Base-by-base conservation (phyloP, 2,888 invertebrate genomes). In the Xestia c-nigrum region DNA sequence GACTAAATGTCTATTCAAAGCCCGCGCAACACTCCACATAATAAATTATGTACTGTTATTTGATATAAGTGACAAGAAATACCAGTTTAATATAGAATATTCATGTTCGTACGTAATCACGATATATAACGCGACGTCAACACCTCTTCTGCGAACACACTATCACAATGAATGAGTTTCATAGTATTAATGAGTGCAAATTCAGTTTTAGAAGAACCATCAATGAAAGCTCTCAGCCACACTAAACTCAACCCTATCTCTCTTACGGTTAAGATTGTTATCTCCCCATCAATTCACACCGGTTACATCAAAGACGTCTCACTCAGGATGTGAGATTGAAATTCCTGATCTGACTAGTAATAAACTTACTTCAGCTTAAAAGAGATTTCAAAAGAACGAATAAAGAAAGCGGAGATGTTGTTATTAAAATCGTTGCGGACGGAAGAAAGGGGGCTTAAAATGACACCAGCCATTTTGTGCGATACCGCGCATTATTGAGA, bases 311-410 rank as follows among this genome's bases (percentile, higher is more conserved):
- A 96, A 96, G 96, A 91, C 89, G 72, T 61, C 80, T 91, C 86
- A 93, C 93, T 94, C 95, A 96, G 96, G 96, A 96, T 96, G 95
- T 94, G 93, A 95, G 94, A 96, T 95, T 95, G 96, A 95, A 95
- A 95, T 95, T 95, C 96, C 96, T 95, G 96, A 96, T 96, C 95
- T 92, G 96, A 95, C 95, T 96, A 95, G 95, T 92, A 96, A 96
- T 96, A 96, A 96, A 96, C 93, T 95, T 94, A 93, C 93, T 92
- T 91, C 91, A 93, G 92, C 91, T 95, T 94, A 93, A 89, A 89
- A 94, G 94, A 93, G 91, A 93, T 94, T 93, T 95, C 94, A 95
- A 95, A 95, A 95, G 94, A 95, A 95, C 92, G 93, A 93, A 95
- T 94, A 95, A 95, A 95, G 94, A 94, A 93, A 92, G 90, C 91